Base-by-base conservation (phyloP, 2,113 vertebrate genomes). In the Aptenodytes patagonicus region DNA sequence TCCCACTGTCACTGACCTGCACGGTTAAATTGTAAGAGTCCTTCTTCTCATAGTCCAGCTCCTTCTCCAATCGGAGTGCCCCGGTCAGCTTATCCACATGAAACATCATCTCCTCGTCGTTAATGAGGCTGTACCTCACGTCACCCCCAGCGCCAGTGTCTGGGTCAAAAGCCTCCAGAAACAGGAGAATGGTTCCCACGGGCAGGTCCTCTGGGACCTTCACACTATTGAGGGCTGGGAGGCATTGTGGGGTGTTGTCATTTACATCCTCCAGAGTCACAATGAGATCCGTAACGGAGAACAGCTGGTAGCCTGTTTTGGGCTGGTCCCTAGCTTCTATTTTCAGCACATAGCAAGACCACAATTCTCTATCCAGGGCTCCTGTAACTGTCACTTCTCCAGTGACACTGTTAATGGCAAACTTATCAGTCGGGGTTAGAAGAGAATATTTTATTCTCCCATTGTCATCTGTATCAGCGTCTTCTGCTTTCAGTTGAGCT, bases 171-270 rank as follows among this genome's bases (percentile, higher is more conserved):
- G 98, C 99, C 94, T 99, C 99, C 81, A 99, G 93, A 98, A 99
- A 99, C 4, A 99, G 97, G 3, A 99, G 94, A 28, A 98, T 72
- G 4, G 99, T 99, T 11, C 99, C 99, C 13, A 98, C 92, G 0
- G 99, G 99, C 40, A 99, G 82, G 84, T 99, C 99, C 83, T 99
- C 99, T 1, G 99, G 99, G 91, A 99, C 98, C 95, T 98, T 99
- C 82, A 99, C 97, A 20, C 94, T 98, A 96, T 98, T 98, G 83
- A 98, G 40, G 65, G 97, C 98, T 55, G 98, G 98, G 58, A 98
- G 92, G 92, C 99, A 99, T 52, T 98, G 98, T 2, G 99, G 99
- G 28, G 98, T 97, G 89, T 99, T 99, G 97, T 99, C 99, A 38
- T 99, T 99, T 29, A 98, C 87, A 83, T 99, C 99, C 89, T 99